Percentiles rank a stretch among this genome's conserved stretches.
Evolutionary conservation across 1,140 invertebrate genomes (phyloP).

Genomic region (Ceratina australensis): DNA sequence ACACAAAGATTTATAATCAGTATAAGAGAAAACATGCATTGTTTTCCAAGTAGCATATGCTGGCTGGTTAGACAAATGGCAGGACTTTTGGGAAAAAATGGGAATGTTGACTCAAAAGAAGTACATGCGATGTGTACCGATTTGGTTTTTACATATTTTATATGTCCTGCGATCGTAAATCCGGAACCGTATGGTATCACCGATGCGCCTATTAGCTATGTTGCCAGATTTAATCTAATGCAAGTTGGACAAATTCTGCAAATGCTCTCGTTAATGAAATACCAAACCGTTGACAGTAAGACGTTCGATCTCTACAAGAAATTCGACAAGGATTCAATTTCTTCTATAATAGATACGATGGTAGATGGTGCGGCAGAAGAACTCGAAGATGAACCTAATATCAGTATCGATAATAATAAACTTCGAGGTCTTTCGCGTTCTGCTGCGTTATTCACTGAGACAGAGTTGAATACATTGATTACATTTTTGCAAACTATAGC

Average conservation of each 20-base stretch:
- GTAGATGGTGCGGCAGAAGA: conserved; percentile 82
- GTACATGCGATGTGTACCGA: conserved; percentile 93
- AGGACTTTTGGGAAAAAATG: conserved; percentile 84
- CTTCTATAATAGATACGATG: conserved; percentile 87
- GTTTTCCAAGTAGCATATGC: conserved; percentile 92
- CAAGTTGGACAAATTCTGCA: conserved; percentile 95
- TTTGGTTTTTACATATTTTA: conserved; percentile 95
- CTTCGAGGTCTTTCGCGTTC: conserved; percentile 82
- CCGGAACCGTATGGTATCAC: conserved; percentile 98
- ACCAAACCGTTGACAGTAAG: conserved; percentile 88
- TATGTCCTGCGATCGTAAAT: conserved; percentile 97
- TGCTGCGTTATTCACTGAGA: conserved; percentile 85
- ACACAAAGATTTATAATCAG: conserved; percentile 91
- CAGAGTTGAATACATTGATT: conserved; percentile 84
- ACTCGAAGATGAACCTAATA: conserved; percentile 79
- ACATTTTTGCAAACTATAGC: conserved; percentile 76
- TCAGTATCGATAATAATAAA: conserved; percentile 80
- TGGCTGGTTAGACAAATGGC: conserved; percentile 90
- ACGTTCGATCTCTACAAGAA: conserved; percentile 86
- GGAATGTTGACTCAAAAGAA: conserved; percentile 83
- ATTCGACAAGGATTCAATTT: conserved; percentile 89
- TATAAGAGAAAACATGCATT: conserved; percentile 92
- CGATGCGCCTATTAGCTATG: conserved; percentile 94
- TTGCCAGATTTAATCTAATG: conserved; percentile 95
- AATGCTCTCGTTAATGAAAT: conserved; percentile 91